Percentiles rank a stretch among this genome's conserved stretches.
These are phyloP conservation scores for Meloidogyne hapla DNA, from an alignment of 1,140 invertebrate genomes.

Conservation along the genomic window DNA sequence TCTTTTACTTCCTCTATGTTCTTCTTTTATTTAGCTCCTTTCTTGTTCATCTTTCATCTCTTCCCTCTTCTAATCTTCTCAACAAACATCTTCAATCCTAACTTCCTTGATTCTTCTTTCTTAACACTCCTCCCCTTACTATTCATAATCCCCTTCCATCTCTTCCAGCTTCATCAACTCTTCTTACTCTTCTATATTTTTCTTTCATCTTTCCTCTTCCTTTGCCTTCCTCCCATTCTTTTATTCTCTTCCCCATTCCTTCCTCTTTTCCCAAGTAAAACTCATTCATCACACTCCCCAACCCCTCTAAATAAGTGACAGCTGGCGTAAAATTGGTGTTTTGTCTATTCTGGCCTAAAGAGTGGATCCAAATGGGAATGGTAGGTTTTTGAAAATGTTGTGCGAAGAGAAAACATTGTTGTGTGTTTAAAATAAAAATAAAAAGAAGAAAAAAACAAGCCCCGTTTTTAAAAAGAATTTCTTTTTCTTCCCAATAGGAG, in stretches of 20 bases:
- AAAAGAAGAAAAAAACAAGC: no score
- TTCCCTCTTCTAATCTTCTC: no score
- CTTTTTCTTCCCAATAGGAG: constrained; percentile 1
- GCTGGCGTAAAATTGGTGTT: no score
- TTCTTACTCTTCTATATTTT: not conserved
- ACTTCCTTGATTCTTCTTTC: not conserved
- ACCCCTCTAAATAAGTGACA: not conserved
- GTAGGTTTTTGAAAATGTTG: constrained; percentile 8
- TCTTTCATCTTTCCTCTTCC: not conserved
- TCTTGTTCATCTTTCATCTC: not conserved
- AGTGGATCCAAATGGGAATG: no score
- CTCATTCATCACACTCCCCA: not conserved
- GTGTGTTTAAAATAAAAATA: not conserved
- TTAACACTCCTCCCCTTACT: not conserved
- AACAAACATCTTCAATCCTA: not conserved
- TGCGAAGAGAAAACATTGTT: not conserved
- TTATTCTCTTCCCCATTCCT: not conserved
- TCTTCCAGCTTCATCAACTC: no score
- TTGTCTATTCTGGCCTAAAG: no score
- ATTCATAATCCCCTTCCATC: not conserved
- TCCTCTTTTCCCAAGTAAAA: not conserved
- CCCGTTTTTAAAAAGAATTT: not conserved
- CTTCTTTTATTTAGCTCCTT: no score
- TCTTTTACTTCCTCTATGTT: not conserved
- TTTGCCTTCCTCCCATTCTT: not conserved